Evolutionary conservation across 2,797 vertebrate species (phyloP).

Genomic region (Scyliorhinus canicula): DNA sequence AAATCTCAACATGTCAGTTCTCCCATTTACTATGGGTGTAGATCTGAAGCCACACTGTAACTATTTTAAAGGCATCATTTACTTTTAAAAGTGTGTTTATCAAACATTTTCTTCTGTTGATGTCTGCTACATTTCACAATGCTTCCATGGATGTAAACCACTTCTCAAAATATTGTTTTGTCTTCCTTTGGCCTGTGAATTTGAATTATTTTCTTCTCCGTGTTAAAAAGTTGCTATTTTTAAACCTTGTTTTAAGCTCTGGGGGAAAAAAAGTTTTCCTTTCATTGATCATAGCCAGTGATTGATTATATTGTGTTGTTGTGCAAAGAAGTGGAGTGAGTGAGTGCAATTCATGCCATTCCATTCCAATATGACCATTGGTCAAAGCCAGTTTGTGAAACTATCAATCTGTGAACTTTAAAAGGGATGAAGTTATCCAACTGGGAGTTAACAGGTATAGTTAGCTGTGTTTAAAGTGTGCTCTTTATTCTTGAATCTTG

Average conservation of each 20-base stretch:
- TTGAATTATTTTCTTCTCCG: background rate
- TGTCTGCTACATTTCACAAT: background rate
- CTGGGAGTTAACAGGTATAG: background rate
- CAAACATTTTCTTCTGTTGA: background rate
- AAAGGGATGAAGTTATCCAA: background rate
- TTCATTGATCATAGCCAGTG: background rate
- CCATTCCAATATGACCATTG: background rate
- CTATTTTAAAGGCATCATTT: background rate
- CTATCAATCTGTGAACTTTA: background rate
- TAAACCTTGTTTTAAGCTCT: background rate
- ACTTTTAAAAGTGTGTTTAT: background rate
- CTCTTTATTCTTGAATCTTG: background rate
- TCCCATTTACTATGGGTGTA: background rate
- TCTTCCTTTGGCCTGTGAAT: background rate
- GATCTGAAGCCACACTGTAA: background rate
- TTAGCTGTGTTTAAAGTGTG: background rate
- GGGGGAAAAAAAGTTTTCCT: background rate
- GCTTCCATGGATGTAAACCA: background rate
- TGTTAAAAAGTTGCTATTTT: background rate
- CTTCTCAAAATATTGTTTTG: background rate
- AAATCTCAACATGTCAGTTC: background rate
- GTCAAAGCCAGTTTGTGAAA: background rate
- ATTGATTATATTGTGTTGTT: background rate
- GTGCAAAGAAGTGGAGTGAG: background rate
- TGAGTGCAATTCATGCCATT: background rate